Conservation (phyloP, 2,888 invertebrate species). For the Drosophila helvetica region DNA sequence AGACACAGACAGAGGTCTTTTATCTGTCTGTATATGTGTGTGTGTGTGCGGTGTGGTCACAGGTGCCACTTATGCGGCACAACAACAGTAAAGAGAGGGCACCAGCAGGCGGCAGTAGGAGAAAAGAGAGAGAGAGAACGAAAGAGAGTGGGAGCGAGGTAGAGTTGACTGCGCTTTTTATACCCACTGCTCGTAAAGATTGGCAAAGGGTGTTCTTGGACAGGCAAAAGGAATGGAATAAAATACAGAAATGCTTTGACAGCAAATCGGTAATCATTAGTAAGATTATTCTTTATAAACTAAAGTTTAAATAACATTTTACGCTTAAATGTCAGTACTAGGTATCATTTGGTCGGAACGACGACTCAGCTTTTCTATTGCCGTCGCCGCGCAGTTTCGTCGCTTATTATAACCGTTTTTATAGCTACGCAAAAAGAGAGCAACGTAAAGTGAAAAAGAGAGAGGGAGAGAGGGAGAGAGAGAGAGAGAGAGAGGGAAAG, state of each 20-base stretch:
- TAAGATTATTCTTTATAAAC: neutral
- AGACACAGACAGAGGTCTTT: slow-evolving; percentile 23
- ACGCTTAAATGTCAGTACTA: neutral
- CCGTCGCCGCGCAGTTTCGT: slow-evolving; percentile 33
- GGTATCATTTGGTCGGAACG: neutral
- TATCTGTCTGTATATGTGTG: slow-evolving; percentile 19
- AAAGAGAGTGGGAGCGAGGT: neutral
- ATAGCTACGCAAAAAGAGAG: slow-evolving; percentile 38
- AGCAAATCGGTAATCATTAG: neutral
- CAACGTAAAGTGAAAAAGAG: slow-evolving; percentile 12
- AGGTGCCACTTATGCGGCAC: slow-evolving; percentile 75
- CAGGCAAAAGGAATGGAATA: neutral
- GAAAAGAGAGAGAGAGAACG: slow-evolving; percentile 1
- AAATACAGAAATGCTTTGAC: neutral
- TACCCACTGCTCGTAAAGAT: neutral
- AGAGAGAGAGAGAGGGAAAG: neutral
- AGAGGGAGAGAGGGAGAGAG: slow-evolving; percentile 38
- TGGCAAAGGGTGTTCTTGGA: neutral
- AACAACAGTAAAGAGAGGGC: slow-evolving; percentile 34
- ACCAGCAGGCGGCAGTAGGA: neutral
- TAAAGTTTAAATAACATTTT: too few relatives aligned
- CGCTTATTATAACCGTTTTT: slow-evolving; percentile 53
- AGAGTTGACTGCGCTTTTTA: slow-evolving; percentile 38
- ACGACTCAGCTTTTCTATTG: slow-evolving; percentile 11
- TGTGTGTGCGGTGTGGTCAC: slow-evolving; percentile 61